phyloP scores from a whole-genome alignment of 1,140 invertebrate genomes.

The Magallana gigas region DNA sequence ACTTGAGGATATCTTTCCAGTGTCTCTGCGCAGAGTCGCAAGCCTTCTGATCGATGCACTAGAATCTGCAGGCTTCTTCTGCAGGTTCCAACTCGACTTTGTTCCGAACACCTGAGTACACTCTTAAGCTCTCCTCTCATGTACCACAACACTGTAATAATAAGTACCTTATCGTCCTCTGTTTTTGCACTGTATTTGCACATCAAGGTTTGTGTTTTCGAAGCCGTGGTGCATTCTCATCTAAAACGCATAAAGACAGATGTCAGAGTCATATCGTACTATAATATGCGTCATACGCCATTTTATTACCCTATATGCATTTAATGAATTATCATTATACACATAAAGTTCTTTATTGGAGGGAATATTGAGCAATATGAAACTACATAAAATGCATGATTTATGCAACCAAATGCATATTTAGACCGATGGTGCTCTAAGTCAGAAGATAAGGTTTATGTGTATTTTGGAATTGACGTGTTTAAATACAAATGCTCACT shows the following conservation, averaged over 20 bases:
- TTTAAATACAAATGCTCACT: no score
- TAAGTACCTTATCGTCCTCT: background rate
- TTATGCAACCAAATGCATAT: no score
- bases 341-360: background rate
- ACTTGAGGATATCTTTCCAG: conserved; percentile 17
- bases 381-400: no score
- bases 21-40: background rate
- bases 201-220: background rate
- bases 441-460: no score
- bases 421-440: no score
- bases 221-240: background rate
- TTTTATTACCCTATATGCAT: background rate
- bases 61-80: conserved; percentile 18
- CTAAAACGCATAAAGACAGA: conserved; percentile 9
- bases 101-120: conserved; percentile 6
- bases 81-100: conserved; percentile 20
- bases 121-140: background rate
- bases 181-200: background rate
- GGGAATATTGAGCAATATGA: no score
- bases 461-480: no score
- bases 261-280: background rate
- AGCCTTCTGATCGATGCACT: conserved; percentile 14
- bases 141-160: background rate
- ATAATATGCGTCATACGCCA: background rate
- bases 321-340: background rate